Conservation (phyloP, 1,140 invertebrate genomes). For the Hormaphis cornu region DNA sequence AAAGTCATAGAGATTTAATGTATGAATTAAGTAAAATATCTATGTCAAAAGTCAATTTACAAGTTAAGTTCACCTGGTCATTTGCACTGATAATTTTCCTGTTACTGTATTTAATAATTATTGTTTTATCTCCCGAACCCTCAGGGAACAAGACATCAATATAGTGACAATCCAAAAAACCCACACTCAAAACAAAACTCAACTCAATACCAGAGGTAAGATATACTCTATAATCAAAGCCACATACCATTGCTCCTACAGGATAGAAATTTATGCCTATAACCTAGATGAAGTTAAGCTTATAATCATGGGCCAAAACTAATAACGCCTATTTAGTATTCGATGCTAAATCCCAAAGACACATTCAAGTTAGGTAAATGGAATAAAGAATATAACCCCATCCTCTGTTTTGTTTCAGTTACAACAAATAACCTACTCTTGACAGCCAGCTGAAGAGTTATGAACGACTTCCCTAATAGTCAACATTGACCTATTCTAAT, state of each 20-base stretch:
- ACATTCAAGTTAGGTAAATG: slow-evolving; percentile 23
- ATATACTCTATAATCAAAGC: neutral
- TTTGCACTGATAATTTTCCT: no score
- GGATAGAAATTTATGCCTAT: neutral
- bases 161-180: neutral
- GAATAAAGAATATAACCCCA: slow-evolving; percentile 25
- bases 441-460: neutral
- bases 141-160: slow-evolving; percentile 1
- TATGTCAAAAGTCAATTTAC: no score
- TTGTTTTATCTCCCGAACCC: neutral
- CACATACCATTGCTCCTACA: neutral
- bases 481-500: slow-evolving; percentile 15
- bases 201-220: neutral
- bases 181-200: neutral
- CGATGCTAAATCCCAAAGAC: slow-evolving; percentile 20
- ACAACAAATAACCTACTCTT: neutral
- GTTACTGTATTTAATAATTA: no score
- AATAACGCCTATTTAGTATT: slow-evolving; percentile 38
- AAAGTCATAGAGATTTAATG: no score
- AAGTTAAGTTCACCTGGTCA: no score
- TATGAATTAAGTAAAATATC: no score
- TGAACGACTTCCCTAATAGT: slow-evolving; percentile 14
- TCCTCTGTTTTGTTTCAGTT: slow-evolving; percentile 12
- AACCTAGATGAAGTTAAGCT: slow-evolving; percentile 35
- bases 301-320: slow-evolving; percentile 33